Evolutionary conservation across 2,797 vertebrate genomes (phyloP).

Genomic region (Protonibea diacanthus): DNA sequence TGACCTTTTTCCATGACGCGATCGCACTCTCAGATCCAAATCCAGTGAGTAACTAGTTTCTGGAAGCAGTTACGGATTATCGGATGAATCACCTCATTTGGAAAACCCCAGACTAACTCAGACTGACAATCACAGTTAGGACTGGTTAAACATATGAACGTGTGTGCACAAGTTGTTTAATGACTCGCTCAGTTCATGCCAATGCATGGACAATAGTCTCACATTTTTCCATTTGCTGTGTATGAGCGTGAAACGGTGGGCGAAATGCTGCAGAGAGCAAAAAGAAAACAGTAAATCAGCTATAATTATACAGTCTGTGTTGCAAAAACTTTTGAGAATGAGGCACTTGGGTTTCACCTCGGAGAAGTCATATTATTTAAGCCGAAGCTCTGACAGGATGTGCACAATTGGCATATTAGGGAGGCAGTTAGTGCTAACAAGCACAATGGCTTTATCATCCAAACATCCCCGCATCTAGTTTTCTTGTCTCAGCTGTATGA

Average conservation of each 20-base stretch:
- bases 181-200: conserved; percentile 18
- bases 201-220: conserved; percentile 3
- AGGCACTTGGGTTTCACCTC: conserved; percentile 59
- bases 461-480: conserved; percentile 37
- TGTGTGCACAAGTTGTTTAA: conserved; percentile 9
- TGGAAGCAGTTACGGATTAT: conserved; percentile 6
- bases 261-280: conserved; percentile 43
- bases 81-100: conserved; percentile 30
- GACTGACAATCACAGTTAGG: neutral
- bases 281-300: conserved; percentile 60
- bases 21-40: conserved; percentile 2
- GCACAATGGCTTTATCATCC: conserved; percentile 60
- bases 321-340: conserved; percentile 57
- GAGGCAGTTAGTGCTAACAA: conserved; percentile 68
- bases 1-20: conserved; percentile 51
- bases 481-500: conserved; percentile 40
- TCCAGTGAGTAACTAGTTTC: conserved; percentile 1
- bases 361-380: conserved; percentile 48
- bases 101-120: conserved; percentile 10
- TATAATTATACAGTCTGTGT: conserved; percentile 47
- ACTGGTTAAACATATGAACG: neutral
- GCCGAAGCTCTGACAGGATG: conserved; percentile 51
- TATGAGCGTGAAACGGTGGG: conserved; percentile 11
- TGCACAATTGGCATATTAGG: conserved; percentile 64
- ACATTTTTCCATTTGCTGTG: conserved; percentile 4